A percentile compares a stretch with the other conserved stretches of the same genome.
phyloP scores from a whole-genome alignment of 2,113 vertebrate species.

The Prochilodus magdalenae region DNA sequence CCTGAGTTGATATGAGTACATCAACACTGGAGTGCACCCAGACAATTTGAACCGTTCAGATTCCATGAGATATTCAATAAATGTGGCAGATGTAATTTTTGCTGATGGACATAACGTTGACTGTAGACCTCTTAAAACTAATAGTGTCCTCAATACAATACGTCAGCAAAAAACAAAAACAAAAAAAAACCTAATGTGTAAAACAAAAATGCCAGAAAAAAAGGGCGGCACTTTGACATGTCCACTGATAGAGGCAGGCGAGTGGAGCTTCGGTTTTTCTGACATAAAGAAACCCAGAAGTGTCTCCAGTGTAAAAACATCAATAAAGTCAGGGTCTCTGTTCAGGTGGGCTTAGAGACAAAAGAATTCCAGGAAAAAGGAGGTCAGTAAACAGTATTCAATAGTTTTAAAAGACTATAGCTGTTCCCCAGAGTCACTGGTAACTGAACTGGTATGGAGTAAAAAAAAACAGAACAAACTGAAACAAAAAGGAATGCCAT shows the following conservation, averaged over 20 bases:
- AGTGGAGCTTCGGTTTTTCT: not conserved
- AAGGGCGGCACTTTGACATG: not conserved
- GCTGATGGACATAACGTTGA: not conserved
- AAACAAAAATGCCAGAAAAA: not conserved
- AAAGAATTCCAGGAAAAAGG: slow-evolving; percentile 51
- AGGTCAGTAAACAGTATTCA: slow-evolving; percentile 29
- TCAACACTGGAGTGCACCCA: slow-evolving; percentile 28
- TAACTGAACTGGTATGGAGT: slow-evolving; percentile 39
- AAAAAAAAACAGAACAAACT: slow-evolving; percentile 34
- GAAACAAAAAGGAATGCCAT: slow-evolving; percentile 57
- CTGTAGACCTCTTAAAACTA: not conserved
- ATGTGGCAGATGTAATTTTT: not conserved
- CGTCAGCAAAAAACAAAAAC: not conserved
- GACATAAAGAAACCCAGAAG: not conserved
- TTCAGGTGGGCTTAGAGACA: not conserved
- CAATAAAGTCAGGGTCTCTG: not conserved
- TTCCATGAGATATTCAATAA: not conserved
- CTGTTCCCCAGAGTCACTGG: slow-evolving; percentile 39
- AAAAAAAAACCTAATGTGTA: not conserved
- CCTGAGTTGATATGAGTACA: slow-evolving; percentile 33
- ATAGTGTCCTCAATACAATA: not conserved
- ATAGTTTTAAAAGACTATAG: slow-evolving; percentile 38
- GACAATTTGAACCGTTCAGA: not conserved
- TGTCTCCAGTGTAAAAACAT: slow-evolving; percentile 9
- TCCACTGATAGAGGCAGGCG: not conserved